phyloP scores from a whole-genome alignment of 2,888 invertebrate species.

The Adineta ricciae region DNA sequence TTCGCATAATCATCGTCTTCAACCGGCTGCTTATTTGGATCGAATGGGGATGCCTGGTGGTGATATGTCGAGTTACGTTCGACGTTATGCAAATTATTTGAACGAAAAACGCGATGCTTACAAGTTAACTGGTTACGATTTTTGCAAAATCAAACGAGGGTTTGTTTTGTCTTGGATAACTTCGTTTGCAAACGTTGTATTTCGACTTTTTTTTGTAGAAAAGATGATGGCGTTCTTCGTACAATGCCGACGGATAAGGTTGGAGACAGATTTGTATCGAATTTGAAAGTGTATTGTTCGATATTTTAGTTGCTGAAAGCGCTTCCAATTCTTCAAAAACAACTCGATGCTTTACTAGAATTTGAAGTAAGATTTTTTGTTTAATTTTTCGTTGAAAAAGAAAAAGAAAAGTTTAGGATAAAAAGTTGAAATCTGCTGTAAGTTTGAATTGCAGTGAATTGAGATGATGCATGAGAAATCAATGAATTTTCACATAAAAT shows the following conservation, averaged over 20 bases:
- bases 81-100: constrained; percentile 95
- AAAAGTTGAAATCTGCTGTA: neutral
- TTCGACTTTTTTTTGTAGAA: constrained; percentile 56
- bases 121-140: constrained; percentile 95
- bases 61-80: constrained; percentile 98
- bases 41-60: constrained; percentile 94
- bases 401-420: neutral
- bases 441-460: neutral
- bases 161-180: constrained; percentile 61
- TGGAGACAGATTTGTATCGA: constrained; percentile 21
- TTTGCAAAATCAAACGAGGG: constrained; percentile 99
- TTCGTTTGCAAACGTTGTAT: constrained; percentile 8
- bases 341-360: constrained; percentile 85
- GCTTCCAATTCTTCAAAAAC: constrained; percentile 82
- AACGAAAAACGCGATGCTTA: constrained; percentile 98
- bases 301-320: constrained; percentile 68
- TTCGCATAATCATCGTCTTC: constrained; percentile 97
- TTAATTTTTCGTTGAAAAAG: neutral
- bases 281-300: neutral
- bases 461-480: neutral
- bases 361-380: constrained; percentile 61
- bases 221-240: constrained; percentile 88
- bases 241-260: constrained; percentile 91
- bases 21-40: constrained; percentile 90
- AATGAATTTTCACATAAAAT: neutral